A percentile compares a stretch with the other conserved stretches of the same genome.
These are phyloP conservation scores for Holacanthella duospinosa DNA, from an alignment of 2,888 invertebrate genomes.

Conservation along the genomic window DNA sequence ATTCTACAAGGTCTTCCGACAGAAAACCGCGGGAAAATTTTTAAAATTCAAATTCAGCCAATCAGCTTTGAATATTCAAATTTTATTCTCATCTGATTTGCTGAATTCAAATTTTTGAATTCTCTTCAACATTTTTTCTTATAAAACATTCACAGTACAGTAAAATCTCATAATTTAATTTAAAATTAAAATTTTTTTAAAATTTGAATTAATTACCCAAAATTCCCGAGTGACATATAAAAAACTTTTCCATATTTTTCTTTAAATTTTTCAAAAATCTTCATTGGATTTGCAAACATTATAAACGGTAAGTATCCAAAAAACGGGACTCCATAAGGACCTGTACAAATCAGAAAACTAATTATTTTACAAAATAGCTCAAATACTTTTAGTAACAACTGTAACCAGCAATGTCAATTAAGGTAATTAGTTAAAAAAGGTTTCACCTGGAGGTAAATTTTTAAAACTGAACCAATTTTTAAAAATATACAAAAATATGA, in stretches of 20 bases:
- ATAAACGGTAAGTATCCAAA: conserved; percentile 33
- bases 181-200: too few species aligned
- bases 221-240: neutral
- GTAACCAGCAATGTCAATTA: too few species aligned
- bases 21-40: neutral
- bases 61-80: too few species aligned
- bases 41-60: too few species aligned
- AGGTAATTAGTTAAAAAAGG: too few species aligned
- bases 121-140: too few species aligned
- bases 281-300: conserved; percentile 28
- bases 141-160: too few species aligned
- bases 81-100: too few species aligned
- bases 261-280: conserved; percentile 30
- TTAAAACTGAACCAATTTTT: conserved; percentile 10
- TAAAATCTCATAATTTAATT: too few species aligned
- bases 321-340: conserved; percentile 28
- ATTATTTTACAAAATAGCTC: neutral
- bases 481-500: conserved; percentile 9
- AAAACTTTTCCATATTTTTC: conserved; percentile 28
- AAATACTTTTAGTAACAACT: neutral
- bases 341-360: conserved; percentile 5
- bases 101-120: too few species aligned
- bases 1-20: neutral
- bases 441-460: conserved; percentile 17
- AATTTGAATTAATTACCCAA: neutral